Conservation (phyloP, 1,140 invertebrate species). For the Conopomorpha cramerella region DNA sequence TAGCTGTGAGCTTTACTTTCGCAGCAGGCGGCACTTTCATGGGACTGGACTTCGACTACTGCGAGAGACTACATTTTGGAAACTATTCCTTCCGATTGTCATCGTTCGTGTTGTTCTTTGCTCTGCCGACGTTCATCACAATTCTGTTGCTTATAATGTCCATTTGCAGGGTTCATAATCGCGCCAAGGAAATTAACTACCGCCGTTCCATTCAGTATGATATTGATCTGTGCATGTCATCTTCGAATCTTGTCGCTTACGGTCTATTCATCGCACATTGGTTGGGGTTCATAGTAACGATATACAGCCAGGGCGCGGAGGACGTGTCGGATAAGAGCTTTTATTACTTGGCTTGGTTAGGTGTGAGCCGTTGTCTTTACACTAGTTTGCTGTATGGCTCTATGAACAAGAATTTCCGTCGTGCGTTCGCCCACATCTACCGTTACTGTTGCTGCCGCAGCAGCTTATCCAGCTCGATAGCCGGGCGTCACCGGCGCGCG, state of each 20-base stretch:
- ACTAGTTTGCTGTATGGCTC: constrained; percentile 71
- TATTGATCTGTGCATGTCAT: constrained; percentile 67
- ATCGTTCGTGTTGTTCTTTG: constrained; percentile 62
- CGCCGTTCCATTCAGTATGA: constrained; percentile 67
- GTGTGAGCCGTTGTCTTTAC: constrained; percentile 70
- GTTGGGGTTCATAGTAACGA: constrained; percentile 68
- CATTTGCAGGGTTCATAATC: constrained; percentile 36
- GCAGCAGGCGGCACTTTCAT: constrained; percentile 18
- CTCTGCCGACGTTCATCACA: constrained; percentile 58
- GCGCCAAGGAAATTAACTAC: constrained; percentile 59
- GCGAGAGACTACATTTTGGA: constrained; percentile 49
- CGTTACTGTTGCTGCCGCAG: constrained; percentile 85
- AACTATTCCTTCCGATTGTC: constrained; percentile 57
- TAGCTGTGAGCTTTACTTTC: constrained; percentile 4
- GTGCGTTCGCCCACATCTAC: constrained; percentile 77
- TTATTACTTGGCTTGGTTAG: constrained; percentile 72
- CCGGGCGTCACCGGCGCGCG: constrained; percentile 59
- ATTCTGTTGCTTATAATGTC: constrained; percentile 56
- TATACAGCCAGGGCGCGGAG: constrained; percentile 58
- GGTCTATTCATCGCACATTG: constrained; percentile 68
- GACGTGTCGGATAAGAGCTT: constrained; percentile 60
- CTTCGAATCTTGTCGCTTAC: constrained; percentile 69
- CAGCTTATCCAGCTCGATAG: constrained; percentile 68
- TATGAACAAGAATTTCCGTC: constrained; percentile 71
- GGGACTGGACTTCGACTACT: constrained; percentile 64